A percentile compares a stretch with the other conserved stretches of the same genome.
phyloP scores from a whole-genome alignment of 92 coral and sea anemone genomes.

The Palythoa caribaeorum region DNA sequence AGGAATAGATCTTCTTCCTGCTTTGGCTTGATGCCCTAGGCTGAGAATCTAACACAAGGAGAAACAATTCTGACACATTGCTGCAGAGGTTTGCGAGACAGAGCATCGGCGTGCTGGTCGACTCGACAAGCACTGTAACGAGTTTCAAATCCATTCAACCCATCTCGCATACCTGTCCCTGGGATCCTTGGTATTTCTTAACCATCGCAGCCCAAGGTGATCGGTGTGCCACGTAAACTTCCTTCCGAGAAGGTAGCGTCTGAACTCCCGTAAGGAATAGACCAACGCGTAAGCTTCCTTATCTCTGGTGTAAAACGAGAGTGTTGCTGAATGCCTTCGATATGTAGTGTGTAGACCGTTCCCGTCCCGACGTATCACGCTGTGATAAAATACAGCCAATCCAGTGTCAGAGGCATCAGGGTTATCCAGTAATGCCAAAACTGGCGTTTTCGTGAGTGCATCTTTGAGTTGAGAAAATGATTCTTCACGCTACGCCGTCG shows the following conservation, averaged over 20 bases:
- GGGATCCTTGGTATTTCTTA: background rate
- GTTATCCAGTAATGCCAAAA: no score
- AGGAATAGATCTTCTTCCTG: slow-evolving; percentile 6
- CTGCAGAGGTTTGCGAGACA: slow-evolving; percentile 44
- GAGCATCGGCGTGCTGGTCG: slow-evolving; percentile 59
- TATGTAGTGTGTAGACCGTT: slow-evolving; percentile 53
- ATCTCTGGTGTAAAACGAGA: slow-evolving; percentile 33
- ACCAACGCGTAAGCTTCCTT: slow-evolving; percentile 42
- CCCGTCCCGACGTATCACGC: slow-evolving; percentile 49
- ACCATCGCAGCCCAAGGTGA: slow-evolving; percentile 41
- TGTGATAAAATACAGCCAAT: slow-evolving; percentile 48
- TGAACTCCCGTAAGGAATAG: slow-evolving; percentile 48
- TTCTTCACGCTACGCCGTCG: no score
- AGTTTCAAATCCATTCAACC: background rate
- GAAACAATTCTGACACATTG: background rate
- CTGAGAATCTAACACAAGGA: background rate
- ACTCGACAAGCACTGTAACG: slow-evolving; percentile 37
- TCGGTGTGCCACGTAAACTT: slow-evolving; percentile 8
- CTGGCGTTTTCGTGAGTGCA: no score
- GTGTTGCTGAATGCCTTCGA: slow-evolving; percentile 49
- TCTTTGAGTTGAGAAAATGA: no score
- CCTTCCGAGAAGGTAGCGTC: slow-evolving; percentile 59
- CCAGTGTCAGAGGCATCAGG: no score
- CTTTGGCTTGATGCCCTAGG: background rate
- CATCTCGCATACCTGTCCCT: no score